Conservation (phyloP, 2,888 invertebrate species). For the Cataglyphis albicans region DNA sequence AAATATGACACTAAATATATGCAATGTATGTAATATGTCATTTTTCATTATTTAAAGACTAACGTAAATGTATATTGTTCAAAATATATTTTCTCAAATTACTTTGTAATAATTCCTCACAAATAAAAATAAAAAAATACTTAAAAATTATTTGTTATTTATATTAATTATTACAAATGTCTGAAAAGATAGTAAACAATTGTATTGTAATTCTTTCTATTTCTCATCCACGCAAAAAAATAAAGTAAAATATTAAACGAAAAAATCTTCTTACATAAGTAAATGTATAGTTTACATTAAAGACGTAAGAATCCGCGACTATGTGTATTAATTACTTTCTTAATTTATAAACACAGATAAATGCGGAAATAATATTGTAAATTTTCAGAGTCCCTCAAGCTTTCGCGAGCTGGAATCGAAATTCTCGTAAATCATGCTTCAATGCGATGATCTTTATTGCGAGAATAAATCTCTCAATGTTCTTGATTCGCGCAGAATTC, state of each 20-base stretch:
- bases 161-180: neutral
- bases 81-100: neutral
- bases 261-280: neutral
- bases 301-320: neutral
- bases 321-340: constrained; percentile 11
- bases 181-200: neutral
- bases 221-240: neutral
- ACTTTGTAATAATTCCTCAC: neutral
- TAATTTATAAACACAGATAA: constrained; percentile 41
- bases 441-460: constrained; percentile 62
- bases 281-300: neutral
- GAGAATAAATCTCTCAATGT: constrained; percentile 62
- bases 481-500: constrained; percentile 70
- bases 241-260: neutral
- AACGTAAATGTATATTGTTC: neutral
- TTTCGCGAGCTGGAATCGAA: constrained; percentile 37
- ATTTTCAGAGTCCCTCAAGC: neutral
- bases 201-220: neutral
- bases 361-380: neutral
- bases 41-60: neutral
- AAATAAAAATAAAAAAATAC: neutral
- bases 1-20: neutral
- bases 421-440: constrained; percentile 48
- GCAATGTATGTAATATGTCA: neutral
- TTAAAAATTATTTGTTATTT: neutral